Percentiles rank a stretch among this genome's conserved stretches.
Evolutionary conservation across 1,140 invertebrate genomes (phyloP).

Genomic region (Drosophila santomea): DNA sequence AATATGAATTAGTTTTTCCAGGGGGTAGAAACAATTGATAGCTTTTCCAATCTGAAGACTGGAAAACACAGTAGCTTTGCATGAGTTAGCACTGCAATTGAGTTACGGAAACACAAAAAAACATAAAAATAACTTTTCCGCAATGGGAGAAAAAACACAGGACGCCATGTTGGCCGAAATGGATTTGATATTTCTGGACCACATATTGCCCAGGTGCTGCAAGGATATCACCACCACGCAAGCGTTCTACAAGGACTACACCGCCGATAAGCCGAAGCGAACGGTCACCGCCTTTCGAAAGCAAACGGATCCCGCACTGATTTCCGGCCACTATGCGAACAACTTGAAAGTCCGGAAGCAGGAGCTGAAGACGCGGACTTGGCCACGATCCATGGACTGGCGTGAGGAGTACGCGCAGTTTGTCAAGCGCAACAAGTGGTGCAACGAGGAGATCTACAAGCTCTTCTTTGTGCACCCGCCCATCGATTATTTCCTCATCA

Average conservation of each 20-base stretch:
- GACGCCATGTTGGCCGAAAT: slow-evolving; percentile 10
- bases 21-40: no score
- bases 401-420: slow-evolving; percentile 68
- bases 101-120: slow-evolving; percentile 7
- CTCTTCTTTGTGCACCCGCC: slow-evolving; percentile 60
- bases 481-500: slow-evolving; percentile 36
- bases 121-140: neutral
- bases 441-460: slow-evolving; percentile 63
- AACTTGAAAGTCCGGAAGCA: slow-evolving; percentile 52
- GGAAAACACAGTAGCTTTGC: neutral
- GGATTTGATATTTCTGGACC: slow-evolving; percentile 36
- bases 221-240: slow-evolving; percentile 29
- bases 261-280: slow-evolving; percentile 5
- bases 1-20: no score
- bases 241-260: slow-evolving; percentile 43
- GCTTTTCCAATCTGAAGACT: no score
- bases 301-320: slow-evolving; percentile 55
- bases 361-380: slow-evolving; percentile 47
- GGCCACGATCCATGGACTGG: slow-evolving; percentile 64
- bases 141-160: slow-evolving; percentile 15
- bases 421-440: slow-evolving; percentile 59
- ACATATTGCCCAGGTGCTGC: slow-evolving; percentile 35
- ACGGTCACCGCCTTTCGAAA: neutral
- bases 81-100: neutral
- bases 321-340: slow-evolving; percentile 59